A percentile compares a stretch with the other conserved stretches of the same genome.
These are phyloP conservation scores for Etheostoma nigrum DNA, from an alignment of 2,797 vertebrate genomes.

Conservation along the genomic window DNA sequence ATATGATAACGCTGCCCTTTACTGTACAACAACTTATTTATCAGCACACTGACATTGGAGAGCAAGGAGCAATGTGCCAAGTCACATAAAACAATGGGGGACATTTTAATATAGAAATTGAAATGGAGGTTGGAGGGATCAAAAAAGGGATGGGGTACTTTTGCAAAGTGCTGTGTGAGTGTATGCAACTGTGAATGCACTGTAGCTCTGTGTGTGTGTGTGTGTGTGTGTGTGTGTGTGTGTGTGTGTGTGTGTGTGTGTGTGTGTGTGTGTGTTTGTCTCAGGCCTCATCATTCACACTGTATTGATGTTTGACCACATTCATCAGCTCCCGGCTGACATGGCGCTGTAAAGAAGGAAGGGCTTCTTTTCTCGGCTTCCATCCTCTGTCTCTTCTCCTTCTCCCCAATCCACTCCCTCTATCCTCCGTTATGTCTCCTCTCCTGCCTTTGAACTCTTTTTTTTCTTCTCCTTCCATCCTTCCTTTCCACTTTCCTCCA, in stretches of 20 bases:
- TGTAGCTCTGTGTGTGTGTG: conserved; percentile 17
- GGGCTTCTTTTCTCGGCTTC: conserved; percentile 31
- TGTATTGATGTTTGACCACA: conserved; percentile 72
- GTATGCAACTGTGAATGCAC: neutral
- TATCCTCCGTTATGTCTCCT: neutral
- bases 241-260: conserved; percentile 18
- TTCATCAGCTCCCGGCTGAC: conserved; percentile 67
- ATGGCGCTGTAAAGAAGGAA: conserved; percentile 45
- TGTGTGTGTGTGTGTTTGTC: conserved; percentile 25
- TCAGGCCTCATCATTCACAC: conserved; percentile 54
- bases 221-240: conserved; percentile 29
- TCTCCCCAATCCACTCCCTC: neutral
- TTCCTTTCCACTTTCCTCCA: neutral
- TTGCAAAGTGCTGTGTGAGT: conserved; percentile 37
- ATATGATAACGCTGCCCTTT: conserved; percentile 76
- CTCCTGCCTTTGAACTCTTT: neutral
- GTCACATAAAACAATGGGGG: conserved; percentile 80
- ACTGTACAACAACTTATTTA: conserved; percentile 77
- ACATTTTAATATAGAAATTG: conserved; percentile 86
- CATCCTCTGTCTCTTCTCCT: conserved; percentile 19
- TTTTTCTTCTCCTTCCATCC: neutral
- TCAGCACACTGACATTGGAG: conserved; percentile 70
- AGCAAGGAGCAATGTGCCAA: conserved; percentile 74
- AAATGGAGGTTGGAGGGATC: conserved; percentile 63
- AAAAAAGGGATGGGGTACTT: conserved; percentile 28